Percentiles rank a stretch among this genome's conserved stretches.
phyloP scores from a whole-genome alignment of 2,797 vertebrate genomes.

The Sciurus carolinensis region DNA sequence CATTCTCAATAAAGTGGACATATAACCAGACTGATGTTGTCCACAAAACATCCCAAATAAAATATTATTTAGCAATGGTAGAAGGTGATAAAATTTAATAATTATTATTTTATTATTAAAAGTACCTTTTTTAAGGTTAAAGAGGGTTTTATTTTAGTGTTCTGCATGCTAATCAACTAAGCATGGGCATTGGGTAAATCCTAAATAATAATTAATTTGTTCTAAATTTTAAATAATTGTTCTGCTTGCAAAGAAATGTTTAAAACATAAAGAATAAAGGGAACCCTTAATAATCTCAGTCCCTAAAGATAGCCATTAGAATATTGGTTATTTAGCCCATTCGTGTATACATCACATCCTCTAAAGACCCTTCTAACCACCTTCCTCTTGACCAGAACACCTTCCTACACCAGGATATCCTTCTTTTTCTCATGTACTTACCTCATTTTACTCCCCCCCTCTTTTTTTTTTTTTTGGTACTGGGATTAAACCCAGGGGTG shows the following conservation, averaged over 20 bases:
- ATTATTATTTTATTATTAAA: conserved; percentile 39
- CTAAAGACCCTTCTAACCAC: background rate
- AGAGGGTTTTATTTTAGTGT: background rate
- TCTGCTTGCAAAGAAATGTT: background rate
- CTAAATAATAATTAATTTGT: conserved; percentile 45
- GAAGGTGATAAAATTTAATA: background rate
- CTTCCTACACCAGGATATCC: background rate
- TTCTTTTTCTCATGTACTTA: background rate
- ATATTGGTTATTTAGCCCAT: background rate
- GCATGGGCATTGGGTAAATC: background rate
- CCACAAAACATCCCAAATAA: conserved; percentile 14
- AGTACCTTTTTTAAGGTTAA: background rate
- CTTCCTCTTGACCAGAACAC: background rate
- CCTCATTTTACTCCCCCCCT: background rate
- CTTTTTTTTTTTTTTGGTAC: no score
- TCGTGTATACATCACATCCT: background rate
- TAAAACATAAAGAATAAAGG: conserved; percentile 38
- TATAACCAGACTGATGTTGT: background rate
- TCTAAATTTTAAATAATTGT: background rate
- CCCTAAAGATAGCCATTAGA: background rate
- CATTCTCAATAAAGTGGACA: background rate
- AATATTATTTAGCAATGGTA: conserved; percentile 14
- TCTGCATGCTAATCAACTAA: background rate
- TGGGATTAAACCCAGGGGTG: no score
- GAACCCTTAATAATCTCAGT: background rate